A percentile compares a stretch with the other conserved stretches of the same genome.
These are phyloP conservation scores for Desmophyllum pertusum DNA, from an alignment of 92 coral and sea anemone genomes.

Conservation along the genomic window DNA sequence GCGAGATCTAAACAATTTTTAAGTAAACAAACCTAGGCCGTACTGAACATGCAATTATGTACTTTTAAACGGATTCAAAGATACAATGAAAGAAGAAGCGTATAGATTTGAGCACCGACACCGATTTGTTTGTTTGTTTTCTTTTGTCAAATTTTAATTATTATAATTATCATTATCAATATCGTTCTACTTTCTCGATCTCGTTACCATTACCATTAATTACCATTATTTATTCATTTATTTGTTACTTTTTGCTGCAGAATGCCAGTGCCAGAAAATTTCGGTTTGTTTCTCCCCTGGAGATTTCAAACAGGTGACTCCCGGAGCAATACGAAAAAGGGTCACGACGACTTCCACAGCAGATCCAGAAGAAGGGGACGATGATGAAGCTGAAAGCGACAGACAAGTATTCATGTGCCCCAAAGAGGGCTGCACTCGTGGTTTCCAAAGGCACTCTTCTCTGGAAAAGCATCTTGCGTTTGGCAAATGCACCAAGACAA, in stretches of 20 bases:
- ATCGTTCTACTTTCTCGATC: neutral
- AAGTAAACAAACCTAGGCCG: too few species aligned
- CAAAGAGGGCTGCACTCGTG: conserved; percentile 38
- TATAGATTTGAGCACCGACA: too few species aligned
- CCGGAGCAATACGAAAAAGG: neutral
- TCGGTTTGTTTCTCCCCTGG: conserved; percentile 28
- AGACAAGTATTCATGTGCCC: conserved; percentile 30
- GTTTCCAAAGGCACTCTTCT: conserved; percentile 31
- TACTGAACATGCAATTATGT: too few species aligned
- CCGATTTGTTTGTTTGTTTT: too few species aligned
- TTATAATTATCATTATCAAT: too few species aligned
- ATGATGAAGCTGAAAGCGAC: conserved; percentile 22
- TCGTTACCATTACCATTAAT: neutral
- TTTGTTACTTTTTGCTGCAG: conserved; percentile 20
- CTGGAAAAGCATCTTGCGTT: conserved; percentile 38
- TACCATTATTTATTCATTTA: neutral
- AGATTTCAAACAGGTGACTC: conserved; percentile 31
- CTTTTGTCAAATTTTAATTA: too few species aligned
- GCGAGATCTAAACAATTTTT: neutral
- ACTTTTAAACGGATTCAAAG: too few species aligned
- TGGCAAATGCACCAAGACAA: conserved; percentile 38
- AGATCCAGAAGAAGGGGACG: conserved; percentile 26
- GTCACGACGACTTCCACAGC: neutral
- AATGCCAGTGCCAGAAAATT: conserved; percentile 24
- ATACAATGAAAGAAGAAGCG: too few species aligned